Conservation (phyloP, 2,113 vertebrate genomes). For the Plectropomus leopardus region DNA sequence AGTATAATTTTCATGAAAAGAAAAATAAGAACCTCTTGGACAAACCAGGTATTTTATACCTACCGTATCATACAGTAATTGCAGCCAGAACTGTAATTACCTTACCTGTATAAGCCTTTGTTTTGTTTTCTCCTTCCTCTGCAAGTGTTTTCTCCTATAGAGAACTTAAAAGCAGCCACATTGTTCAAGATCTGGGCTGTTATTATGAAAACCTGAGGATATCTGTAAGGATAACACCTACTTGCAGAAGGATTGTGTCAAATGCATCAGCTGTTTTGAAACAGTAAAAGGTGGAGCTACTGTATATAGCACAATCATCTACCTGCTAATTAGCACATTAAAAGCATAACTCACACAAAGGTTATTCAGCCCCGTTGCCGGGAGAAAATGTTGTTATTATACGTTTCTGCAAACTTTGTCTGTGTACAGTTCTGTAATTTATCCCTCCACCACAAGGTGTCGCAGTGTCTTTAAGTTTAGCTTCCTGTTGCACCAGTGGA, state of each 20-base stretch:
- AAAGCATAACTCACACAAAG: not conserved
- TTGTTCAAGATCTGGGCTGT: not conserved
- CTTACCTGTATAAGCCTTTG: constrained; percentile 15
- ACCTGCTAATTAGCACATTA: not conserved
- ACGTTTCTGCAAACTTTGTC: too few relatives aligned
- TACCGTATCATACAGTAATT: not conserved
- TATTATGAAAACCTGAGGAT: not conserved
- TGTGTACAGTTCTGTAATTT: too few relatives aligned
- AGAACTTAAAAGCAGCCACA: not conserved
- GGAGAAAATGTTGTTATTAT: too few relatives aligned
- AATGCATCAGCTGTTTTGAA: not conserved
- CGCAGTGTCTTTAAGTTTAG: too few relatives aligned
- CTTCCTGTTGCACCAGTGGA: too few relatives aligned
- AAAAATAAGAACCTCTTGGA: constrained; percentile 13
- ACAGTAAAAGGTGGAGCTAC: not conserved
- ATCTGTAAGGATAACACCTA: not conserved
- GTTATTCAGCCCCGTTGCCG: too few relatives aligned
- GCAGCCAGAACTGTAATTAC: constrained; percentile 19
- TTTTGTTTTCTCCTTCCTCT: constrained; percentile 4
- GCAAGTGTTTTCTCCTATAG: not conserved
- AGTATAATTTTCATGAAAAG: not conserved
- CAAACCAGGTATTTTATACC: not conserved
- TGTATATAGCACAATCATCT: not conserved
- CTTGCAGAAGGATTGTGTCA: not conserved
- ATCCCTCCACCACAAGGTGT: too few relatives aligned